These are phyloP conservation scores for Atta colombica DNA, from an alignment of 1,140 invertebrate species.

Conservation along the genomic window DNA sequence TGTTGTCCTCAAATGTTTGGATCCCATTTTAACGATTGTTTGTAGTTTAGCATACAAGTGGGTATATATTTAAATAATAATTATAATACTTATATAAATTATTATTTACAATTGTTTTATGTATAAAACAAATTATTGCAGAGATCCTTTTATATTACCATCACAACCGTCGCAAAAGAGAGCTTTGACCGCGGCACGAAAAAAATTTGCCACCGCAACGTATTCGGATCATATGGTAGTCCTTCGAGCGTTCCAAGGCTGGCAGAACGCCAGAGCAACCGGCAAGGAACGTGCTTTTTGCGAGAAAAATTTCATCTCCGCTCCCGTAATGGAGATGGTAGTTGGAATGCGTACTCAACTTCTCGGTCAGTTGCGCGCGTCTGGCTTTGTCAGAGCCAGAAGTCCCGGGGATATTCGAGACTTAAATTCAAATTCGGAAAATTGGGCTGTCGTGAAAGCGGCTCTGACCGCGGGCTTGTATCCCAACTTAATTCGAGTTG, in stretches of 20 bases:
- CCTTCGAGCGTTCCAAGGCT: conserved; percentile 94
- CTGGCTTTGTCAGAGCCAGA: conserved; percentile 93
- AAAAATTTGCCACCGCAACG: conserved; percentile 91
- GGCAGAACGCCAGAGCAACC: conserved; percentile 90
- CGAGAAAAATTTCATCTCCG: conserved; percentile 92
- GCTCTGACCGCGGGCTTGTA: conserved; percentile 95
- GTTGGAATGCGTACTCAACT: conserved; percentile 92
- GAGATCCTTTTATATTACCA: conserved; percentile 94
- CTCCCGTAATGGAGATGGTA: conserved; percentile 95
- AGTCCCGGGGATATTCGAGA: conserved; percentile 91
- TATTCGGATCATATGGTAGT: conserved; percentile 97
- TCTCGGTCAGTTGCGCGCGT: conserved; percentile 94
- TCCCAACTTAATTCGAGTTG: conserved; percentile 93
- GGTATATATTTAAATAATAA: conserved; percentile 78
- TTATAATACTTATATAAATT: not conserved
- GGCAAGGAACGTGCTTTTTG: conserved; percentile 92
- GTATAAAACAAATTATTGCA: conserved; percentile 80
- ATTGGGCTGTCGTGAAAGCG: conserved; percentile 97
- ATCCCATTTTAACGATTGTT: conserved; percentile 97
- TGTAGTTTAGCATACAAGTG: conserved; percentile 94
- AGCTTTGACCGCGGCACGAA: conserved; percentile 88
- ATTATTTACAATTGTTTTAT: not conserved
- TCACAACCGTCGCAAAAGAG: conserved; percentile 89
- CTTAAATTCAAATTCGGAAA: conserved; percentile 94
- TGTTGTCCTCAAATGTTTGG: conserved; percentile 96